Evolutionary conservation across 2,797 vertebrate species (phyloP).

Genomic region (Mionectes olivaceus): DNA sequence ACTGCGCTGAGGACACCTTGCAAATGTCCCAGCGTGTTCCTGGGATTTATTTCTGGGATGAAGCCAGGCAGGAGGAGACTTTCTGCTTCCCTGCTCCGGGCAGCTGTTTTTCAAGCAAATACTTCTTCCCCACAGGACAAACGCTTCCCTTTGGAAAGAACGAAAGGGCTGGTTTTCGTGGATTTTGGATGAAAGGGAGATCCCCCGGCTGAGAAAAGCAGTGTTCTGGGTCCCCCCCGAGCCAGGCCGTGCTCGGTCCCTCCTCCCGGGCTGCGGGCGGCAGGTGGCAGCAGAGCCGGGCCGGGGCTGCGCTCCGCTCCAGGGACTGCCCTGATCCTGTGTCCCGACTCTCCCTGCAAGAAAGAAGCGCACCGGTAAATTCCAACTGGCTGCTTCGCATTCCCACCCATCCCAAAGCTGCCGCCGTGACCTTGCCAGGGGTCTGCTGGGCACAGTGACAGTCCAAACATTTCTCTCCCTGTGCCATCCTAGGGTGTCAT

Average conservation of each 20-base stretch:
- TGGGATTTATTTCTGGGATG: neutral
- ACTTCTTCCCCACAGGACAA: neutral
- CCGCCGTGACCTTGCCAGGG: rapidly evolving
- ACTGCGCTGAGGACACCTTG: neutral
- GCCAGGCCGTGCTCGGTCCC: neutral
- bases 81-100: neutral
- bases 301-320: neutral
- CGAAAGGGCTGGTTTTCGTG: neutral
- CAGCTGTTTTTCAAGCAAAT: neutral
- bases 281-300: constrained; percentile 66
- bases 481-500: neutral
- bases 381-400: neutral
- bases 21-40: neutral
- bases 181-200: neutral
- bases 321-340: neutral
- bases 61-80: neutral
- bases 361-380: neutral
- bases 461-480: neutral
- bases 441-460: neutral
- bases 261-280: neutral
- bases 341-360: neutral
- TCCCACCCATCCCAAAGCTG: neutral
- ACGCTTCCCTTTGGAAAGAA: rapidly evolving
- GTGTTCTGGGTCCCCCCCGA: too few species aligned
- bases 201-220: neutral